Base-by-base conservation (phyloP, 2,888 invertebrate species). In the Campoplex nolae region DNA sequence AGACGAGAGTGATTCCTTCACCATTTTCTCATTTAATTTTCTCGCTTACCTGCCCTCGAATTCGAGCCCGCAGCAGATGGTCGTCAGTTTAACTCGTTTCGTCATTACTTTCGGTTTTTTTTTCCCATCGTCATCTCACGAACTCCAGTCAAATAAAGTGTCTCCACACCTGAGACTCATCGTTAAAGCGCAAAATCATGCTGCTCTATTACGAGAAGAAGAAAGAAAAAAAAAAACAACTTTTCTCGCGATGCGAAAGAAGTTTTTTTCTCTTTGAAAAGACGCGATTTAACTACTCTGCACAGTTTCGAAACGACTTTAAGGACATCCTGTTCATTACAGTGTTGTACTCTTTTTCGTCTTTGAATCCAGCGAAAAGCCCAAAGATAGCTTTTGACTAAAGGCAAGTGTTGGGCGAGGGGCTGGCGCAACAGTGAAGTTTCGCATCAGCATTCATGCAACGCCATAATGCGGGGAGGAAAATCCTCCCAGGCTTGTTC, bases 401-500 rank as follows among this genome's bases (percentile, higher is more conserved):
- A 45, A 75, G 23, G 13, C 6, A 9, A 28, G 28, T 58, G 28
- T 11, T 23, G 23, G 58, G 58, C 6, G 58, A 58, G 58, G 13
- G 65, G 35, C 11, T 42, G 45, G 45, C 75, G 56, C 67, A 79
- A 79, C 58, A 70, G 65, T 79, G 16, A 48, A 82, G 87, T 82
- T 73, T 84, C 87, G 84, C 87, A 84, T 87, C 84, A 82, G 87
- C 84, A 87, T 87, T 87, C 84, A 75, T 84, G 65, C 87, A 71
- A 75, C 70, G 76, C n/a, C 73, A 38, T 45, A 13, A 35, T n/a
- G 48, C 23, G 51, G 42, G 67, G 73, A 45, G n/a, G 51, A 56
- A 67, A 75, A 67, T 51, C 28, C 67, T 75, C 67, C 8, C 74
- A 45, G 71, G 68, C 79, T 77, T 78, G 45, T 74, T 58, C 71